These are phyloP conservation scores for Anastatus disparis DNA, from an alignment of 1,140 invertebrate species.

Conservation along the genomic window DNA sequence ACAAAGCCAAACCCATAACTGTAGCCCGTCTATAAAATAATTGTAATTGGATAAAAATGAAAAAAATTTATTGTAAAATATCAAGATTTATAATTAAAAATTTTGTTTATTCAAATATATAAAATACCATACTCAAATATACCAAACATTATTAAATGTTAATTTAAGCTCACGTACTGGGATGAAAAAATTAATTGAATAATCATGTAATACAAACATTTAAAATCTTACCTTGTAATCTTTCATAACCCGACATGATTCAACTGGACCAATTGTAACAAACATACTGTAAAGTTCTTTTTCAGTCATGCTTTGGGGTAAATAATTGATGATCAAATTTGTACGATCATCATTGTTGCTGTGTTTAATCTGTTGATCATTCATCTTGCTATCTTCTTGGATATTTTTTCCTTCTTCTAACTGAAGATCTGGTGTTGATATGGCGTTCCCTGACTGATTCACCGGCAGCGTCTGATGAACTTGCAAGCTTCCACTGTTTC, in stretches of 20 bases:
- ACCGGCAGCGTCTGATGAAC: slow-evolving; percentile 40
- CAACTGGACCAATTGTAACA: slow-evolving; percentile 85
- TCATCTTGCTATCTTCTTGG: slow-evolving; percentile 52
- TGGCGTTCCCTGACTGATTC: slow-evolving; percentile 18
- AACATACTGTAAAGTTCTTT: slow-evolving; percentile 91
- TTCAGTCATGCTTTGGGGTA: slow-evolving; percentile 93
- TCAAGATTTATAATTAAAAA: background rate
- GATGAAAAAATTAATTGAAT: background rate
- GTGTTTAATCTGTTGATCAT: slow-evolving; percentile 53
- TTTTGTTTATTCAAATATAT: no score
- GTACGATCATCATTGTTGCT: slow-evolving; percentile 67
- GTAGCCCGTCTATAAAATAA: slow-evolving; percentile 82
- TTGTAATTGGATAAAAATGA: background rate
- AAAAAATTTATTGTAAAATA: no score
- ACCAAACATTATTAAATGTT: no score
- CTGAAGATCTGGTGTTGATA: slow-evolving; percentile 18
- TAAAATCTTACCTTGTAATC: slow-evolving; percentile 78
- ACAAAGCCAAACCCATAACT: slow-evolving; percentile 97
- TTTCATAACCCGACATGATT: slow-evolving; percentile 91
- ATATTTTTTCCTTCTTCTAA: slow-evolving; percentile 31
- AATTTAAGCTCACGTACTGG: no score
- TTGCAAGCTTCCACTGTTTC: slow-evolving; percentile 57
- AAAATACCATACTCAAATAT: no score
- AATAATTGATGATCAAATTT: slow-evolving; percentile 95
- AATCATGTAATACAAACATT: background rate